Evolutionary conservation across 2,888 invertebrate genomes (phyloP), one percentile per base, ranked within the genome.

Genomic region (Cheilosia grossa): DNA sequence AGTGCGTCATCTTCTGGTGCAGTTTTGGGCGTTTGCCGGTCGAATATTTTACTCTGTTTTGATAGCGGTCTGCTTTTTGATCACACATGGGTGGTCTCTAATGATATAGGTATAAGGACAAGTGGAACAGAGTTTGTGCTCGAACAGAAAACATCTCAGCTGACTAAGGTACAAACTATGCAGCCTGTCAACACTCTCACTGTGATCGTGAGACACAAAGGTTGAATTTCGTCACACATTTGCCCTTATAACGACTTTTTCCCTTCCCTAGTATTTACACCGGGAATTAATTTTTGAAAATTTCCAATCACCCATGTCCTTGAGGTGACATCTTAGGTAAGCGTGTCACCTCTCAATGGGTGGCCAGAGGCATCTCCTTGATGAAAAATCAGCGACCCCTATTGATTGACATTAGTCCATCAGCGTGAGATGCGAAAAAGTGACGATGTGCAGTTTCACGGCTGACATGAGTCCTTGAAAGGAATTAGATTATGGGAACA

Each of bases 361-460:
- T 81, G 64, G 58, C 3, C 47, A 49, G 7, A 77, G 54, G 56
- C 75, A 67, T 85, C 81, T 61, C 75, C 54, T 80, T 75, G 70
- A 70, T 19, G 30, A 40, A 49, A 67, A 56, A 63, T 79, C 19
- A 30, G 30, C 73, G 73, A 78, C 67, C 73, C 67, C 56, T 73
- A 73, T 61, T 81, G 85, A 80, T 85, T 81, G 81, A 67, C 85
- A 81, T 85, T 75, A 61, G 70, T 85, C 56, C 72, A 67, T 72
- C 75, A 85, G 80, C 75, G 49, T 75, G 67, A 59, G 69, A 58
- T 51, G 54, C 58, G 53, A 69, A 63, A 69, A 63, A 69, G 80
- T 81, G 74, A 54, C 64, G 63, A 59, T 49, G 24, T 53, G 37
- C 21, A 54, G 44, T 70, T 70, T 85, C 21, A 66, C 56, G 72